A percentile compares a stretch with the other conserved stretches of the same genome.
These are phyloP conservation scores for Cepaea nemoralis DNA, from an alignment of 1,140 invertebrate genomes.

Conservation along the genomic window DNA sequence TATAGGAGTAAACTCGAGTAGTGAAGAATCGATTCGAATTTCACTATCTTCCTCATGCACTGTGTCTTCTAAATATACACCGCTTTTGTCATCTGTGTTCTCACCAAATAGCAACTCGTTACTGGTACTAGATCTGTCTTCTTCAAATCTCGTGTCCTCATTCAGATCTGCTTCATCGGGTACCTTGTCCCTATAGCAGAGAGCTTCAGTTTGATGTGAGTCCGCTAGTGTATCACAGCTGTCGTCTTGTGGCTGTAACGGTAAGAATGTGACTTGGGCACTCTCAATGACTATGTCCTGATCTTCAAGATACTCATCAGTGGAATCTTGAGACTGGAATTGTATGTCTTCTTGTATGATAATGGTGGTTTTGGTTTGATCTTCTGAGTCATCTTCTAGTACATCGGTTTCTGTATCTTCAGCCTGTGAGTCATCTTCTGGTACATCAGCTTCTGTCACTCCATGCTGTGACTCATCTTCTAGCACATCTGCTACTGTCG, in stretches of 20 bases:
- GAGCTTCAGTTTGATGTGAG: not conserved
- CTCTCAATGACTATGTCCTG: not conserved
- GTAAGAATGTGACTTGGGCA: not conserved
- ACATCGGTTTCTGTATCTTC: not conserved
- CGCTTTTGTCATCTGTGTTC: no score
- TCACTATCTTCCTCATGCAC: no score
- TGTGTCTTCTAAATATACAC: no score
- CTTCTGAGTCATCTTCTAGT: slow-evolving; percentile 1
- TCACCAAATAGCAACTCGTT: no score
- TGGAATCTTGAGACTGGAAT: no score
- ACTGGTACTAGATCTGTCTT: no score
- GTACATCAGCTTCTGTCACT: not conserved
- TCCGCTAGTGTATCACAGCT: not conserved
- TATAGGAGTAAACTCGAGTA: no score
- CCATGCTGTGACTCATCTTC: not conserved
- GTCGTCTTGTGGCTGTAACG: not conserved
- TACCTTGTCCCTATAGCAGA: not conserved
- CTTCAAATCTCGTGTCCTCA: not conserved
- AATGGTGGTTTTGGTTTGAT: no score
- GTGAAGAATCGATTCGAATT: no score
- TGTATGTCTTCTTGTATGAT: no score
- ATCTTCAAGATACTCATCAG: not conserved
- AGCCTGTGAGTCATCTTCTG: not conserved
- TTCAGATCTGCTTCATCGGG: not conserved
- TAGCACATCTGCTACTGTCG: not conserved